Evolutionary conservation across 2,888 invertebrate species (phyloP), one percentile per base, ranked within the genome.

Genomic region (Synanthedon myopaeformis): DNA sequence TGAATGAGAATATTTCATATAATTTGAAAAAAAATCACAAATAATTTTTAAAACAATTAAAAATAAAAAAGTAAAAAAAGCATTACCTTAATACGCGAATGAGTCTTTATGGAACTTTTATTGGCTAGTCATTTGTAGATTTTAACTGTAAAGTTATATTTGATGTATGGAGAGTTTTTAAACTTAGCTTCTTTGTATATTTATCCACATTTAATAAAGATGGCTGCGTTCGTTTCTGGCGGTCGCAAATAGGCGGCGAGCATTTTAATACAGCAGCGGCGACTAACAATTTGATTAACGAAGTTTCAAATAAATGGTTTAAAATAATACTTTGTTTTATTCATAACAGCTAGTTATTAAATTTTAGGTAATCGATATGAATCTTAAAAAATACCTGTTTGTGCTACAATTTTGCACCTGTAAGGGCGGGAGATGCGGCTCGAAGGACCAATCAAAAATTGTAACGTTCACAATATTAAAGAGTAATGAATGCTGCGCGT

Each of bases 251-350:
- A 13, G 45, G 45, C 45, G 45, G 8, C 35, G 2, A 35, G 6
- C 10, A 8, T 35, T 35, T 35, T 35, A 35, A 35, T 35, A 35
- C 35, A 10, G 35, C 45, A 13, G 14, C 45, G n/a, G 45, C 45
- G 45, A n/a, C 14, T 45, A 13, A 45, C n/a, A 45, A 13, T 35
- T 35, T 35, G 35, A 35, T 35, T 45, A 66, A 64, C 64, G 58
- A 63, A 62, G 61, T 45, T 59, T 61, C 63, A 63, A 74, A 76
- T 79, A 81, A 80, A 80, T 76, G 79, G 76, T 80, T 81, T 79
- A 74, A 74, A 79, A 74, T 79, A 72, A 66, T 23, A 51, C 51
- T 23, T 35, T 51, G 23, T 51, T 35, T 51, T 51, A 12, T 51
- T 51, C 11, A 28, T 41, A 35, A 51, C 41, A 19, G 23, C 23